These are phyloP conservation scores for Drosophila ogumai DNA, from an alignment of 1,140 invertebrate species.

Conservation along the genomic window DNA sequence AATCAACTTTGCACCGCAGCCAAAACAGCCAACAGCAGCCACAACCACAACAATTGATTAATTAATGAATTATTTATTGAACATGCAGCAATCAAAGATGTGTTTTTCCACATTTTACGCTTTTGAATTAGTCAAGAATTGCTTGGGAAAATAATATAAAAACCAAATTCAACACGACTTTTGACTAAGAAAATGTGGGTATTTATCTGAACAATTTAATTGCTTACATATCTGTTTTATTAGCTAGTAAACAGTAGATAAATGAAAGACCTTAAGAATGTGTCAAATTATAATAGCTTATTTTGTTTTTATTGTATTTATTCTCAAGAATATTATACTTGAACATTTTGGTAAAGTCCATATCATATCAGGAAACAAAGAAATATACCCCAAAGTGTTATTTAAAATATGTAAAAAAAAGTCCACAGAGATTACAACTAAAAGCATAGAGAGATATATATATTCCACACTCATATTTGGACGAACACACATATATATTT, in stretches of 20 bases:
- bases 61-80: conserved; percentile 77
- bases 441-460: neutral
- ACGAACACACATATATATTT: too few species aligned
- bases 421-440: conserved; percentile 8
- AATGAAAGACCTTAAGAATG: too few species aligned
- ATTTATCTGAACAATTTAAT: neutral
- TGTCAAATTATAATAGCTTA: too few species aligned
- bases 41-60: conserved; percentile 68
- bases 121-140: conserved; percentile 39
- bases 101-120: conserved; percentile 30
- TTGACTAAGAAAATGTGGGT: neutral
- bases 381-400: neutral
- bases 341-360: neutral
- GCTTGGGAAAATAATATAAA: neutral
- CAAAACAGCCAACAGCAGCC: conserved; percentile 47
- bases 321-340: neutral
- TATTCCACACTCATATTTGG: conserved; percentile 13
- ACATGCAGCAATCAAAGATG: conserved; percentile 55
- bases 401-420: neutral
- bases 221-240: neutral
- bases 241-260: too few species aligned
- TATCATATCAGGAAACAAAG: neutral
- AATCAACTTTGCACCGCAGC: conserved; percentile 75
- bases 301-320: neutral
- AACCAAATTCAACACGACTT: neutral